Evolutionary conservation across 92 coral and sea anemone species (phyloP), one percentile per base, ranked within the genome.

Genomic region (Epizoanthus illoricatus): DNA sequence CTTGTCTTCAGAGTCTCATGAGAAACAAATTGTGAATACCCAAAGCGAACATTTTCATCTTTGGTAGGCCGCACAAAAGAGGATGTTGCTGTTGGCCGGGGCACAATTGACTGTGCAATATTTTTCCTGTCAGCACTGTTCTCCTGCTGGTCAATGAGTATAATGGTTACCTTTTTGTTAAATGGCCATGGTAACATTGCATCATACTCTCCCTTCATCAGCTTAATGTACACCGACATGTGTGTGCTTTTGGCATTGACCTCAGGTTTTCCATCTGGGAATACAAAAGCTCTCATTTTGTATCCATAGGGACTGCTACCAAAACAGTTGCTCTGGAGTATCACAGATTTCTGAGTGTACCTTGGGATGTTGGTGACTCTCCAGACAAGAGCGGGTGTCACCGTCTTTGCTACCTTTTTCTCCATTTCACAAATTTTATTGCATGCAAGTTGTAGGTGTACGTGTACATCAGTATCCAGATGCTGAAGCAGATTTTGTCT

Each of bases 161-260:
- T 61, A 36, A 84, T 55, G 39, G 72, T 61, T 54, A 84, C 72
- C 62, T 73, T 80, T 4, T 74, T 73, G 0, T 73, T 58, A 64
- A 84, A 84, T 8, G 87, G 87, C 87, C 87, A 84, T 21, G 55
- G 59, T 11, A 84, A 55, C 5, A 84, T 40, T 13, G 81, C 55
- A 55, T 84, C 87, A 71, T 84, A 84, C 18, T 84, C 87, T 40
- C 87, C 87, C 39, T 73, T 80, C 23, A 84, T 62, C 17, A 84
- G 63, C 41, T 80, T 73, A 41, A 84, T 80, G 39, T 72, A 84
- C 8, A 73, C 63, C 36, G 87, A 84, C 23, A 84, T 79, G 47
- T 84, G 81, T 24, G 73, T 73, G 45, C 87, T 81, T 17, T 84
- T 80, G 2, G 74, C 87, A 80, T 65, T 84, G 60, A 72, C 87